A percentile compares a stretch with the other conserved stretches of the same genome.
phyloP scores from a whole-genome alignment of 2,113 vertebrate genomes.

The Bubalus kerabau region DNA sequence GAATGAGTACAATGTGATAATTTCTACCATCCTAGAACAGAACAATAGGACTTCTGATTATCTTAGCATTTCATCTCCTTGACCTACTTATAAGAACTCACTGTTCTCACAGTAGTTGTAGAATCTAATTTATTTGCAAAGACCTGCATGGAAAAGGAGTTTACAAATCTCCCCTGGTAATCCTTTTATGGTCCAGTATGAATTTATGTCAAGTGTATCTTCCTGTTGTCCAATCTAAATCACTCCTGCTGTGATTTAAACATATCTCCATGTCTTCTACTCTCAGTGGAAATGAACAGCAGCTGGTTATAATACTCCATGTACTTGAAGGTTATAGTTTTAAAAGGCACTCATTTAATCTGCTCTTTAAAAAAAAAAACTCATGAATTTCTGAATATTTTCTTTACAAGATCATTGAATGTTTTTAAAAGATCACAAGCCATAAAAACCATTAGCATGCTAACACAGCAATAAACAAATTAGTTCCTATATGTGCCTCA shows the following conservation, averaged over 20 bases:
- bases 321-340: slow-evolving; percentile 14
- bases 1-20: neutral
- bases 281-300: slow-evolving; percentile 29
- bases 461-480: neutral
- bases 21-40: neutral
- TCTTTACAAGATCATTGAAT: neutral
- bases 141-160: neutral
- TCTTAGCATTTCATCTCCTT: neutral
- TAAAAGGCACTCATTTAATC: neutral
- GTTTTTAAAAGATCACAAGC: neutral
- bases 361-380: neutral
- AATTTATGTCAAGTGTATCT: slow-evolving; percentile 33
- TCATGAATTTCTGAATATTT: neutral
- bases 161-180: neutral
- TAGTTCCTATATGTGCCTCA: neutral
- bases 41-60: neutral
- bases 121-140: slow-evolving; percentile 29
- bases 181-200: neutral
- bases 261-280: neutral
- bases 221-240: slow-evolving; percentile 16
- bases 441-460: neutral
- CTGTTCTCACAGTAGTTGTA: neutral
- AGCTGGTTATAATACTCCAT: neutral
- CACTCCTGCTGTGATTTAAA: slow-evolving; percentile 39
- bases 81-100: neutral